These are phyloP conservation scores for Drosophila jambulina DNA, from an alignment of 1,140 invertebrate genomes.

Conservation along the genomic window DNA sequence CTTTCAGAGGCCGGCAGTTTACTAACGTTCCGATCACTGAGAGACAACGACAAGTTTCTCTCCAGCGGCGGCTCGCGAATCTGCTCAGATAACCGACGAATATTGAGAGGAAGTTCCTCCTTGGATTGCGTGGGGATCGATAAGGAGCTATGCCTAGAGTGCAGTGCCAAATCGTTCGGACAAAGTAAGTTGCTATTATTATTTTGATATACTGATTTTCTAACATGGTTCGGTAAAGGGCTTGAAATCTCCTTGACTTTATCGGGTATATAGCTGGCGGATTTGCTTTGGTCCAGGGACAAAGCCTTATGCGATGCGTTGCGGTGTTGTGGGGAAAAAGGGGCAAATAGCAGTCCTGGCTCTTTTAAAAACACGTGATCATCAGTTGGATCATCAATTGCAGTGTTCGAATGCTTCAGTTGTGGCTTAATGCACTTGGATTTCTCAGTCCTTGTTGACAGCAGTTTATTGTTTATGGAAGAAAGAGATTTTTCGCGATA, in stretches of 20 bases:
- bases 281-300: slow-evolving; percentile 41
- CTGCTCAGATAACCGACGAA: slow-evolving; percentile 78
- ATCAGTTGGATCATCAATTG: slow-evolving; percentile 25
- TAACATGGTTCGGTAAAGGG: slow-evolving; percentile 48
- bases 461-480: slow-evolving; percentile 29
- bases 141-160: slow-evolving; percentile 76
- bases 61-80: slow-evolving; percentile 52
- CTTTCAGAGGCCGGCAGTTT: slow-evolving; percentile 24
- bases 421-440: slow-evolving; percentile 42
- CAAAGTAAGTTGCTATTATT: slow-evolving; percentile 34
- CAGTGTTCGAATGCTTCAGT: slow-evolving; percentile 30
- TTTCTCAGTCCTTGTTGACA: slow-evolving; percentile 34
- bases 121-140: slow-evolving; percentile 64
- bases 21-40: slow-evolving; percentile 63
- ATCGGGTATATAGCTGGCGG: slow-evolving; percentile 69
- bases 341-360: slow-evolving; percentile 56
- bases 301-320: slow-evolving; percentile 44
- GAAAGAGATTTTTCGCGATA: slow-evolving; percentile 47
- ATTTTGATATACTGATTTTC: slow-evolving; percentile 38
- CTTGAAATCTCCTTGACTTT: slow-evolving; percentile 54
- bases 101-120: slow-evolving; percentile 77
- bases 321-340: slow-evolving; percentile 64
- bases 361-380: slow-evolving; percentile 39
- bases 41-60: slow-evolving; percentile 39
- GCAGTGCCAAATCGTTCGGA: slow-evolving; percentile 41